These are phyloP conservation scores for Gasterosteus nipponicus DNA, from an alignment of 2,113 vertebrate genomes.

Conservation along the genomic window DNA sequence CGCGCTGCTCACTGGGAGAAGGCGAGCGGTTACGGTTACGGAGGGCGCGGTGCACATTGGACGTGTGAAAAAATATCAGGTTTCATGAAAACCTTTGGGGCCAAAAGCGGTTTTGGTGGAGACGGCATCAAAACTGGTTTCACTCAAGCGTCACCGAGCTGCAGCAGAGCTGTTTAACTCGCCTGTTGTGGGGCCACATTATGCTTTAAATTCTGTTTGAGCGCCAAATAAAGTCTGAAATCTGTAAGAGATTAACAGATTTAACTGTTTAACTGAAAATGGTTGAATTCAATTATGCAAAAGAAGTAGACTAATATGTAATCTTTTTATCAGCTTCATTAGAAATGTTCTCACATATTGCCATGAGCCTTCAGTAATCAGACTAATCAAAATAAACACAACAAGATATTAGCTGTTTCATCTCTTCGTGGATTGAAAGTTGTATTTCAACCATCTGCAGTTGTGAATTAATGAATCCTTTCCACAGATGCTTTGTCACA, in stretches of 20 bases:
- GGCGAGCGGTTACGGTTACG: no score
- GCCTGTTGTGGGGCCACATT: neutral
- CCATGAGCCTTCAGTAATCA: neutral
- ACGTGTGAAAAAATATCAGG: neutral
- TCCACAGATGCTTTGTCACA: constrained; percentile 27
- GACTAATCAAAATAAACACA: neutral
- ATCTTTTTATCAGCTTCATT: neutral
- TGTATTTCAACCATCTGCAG: constrained; percentile 22
- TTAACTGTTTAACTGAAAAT: neutral
- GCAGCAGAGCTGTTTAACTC: neutral
- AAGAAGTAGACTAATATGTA: neutral
- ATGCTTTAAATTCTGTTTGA: neutral
- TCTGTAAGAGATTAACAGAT: neutral
- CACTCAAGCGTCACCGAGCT: neutral
- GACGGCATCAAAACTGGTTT: neutral
- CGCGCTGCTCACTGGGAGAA: constrained; percentile 51
- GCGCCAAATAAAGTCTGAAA: neutral
- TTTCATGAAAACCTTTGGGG: neutral
- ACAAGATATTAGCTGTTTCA: neutral
- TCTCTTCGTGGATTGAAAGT: no score
- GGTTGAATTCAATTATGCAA: neutral
- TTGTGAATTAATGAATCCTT: constrained; percentile 20
- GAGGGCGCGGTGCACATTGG: no score
- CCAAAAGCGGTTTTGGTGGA: neutral
- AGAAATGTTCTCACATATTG: neutral